A percentile compares a stretch with the other conserved stretches of the same genome.
Conservation (phyloP, 2,113 vertebrate species). For the Trogon surrucura region DNA sequence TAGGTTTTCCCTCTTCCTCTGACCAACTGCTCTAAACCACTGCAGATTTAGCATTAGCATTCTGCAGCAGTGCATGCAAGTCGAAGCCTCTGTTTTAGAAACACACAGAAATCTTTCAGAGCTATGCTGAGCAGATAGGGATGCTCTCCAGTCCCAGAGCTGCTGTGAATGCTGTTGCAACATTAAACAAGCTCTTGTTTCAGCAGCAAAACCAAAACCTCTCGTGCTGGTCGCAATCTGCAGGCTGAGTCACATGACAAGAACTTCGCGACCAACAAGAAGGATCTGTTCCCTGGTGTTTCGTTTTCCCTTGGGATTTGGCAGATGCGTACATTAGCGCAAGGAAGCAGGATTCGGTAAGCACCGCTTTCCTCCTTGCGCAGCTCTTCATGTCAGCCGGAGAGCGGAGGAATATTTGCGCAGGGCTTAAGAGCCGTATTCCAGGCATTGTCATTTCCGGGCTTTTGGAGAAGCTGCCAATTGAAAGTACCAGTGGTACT, state of each 20-base stretch:
- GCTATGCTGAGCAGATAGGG: background rate
- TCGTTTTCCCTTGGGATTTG: slow-evolving; percentile 24
- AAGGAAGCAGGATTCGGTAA: background rate
- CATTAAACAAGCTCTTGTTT: slow-evolving; percentile 49
- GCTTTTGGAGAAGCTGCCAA: background rate
- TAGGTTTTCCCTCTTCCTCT: background rate
- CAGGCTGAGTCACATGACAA: slow-evolving; percentile 25
- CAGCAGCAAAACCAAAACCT: slow-evolving; percentile 2
- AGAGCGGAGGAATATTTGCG: background rate
- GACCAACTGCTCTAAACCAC: slow-evolving; percentile 2
- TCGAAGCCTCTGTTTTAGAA: background rate
- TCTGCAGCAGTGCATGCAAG: background rate
- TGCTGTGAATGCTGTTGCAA: slow-evolving; percentile 26
- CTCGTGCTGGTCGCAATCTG: background rate
- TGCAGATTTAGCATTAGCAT: background rate
- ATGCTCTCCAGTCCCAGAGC: background rate
- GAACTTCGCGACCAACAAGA: background rate
- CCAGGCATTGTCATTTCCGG: background rate
- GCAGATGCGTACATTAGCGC: background rate
- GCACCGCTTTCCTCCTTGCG: background rate
- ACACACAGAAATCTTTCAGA: background rate
- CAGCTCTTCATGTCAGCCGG: background rate
- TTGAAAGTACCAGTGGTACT: background rate
- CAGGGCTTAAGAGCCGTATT: background rate
- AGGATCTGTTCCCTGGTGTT: slow-evolving; percentile 28